Conservation (phyloP, 2,888 invertebrate species). For the Girardia tigrina region DNA sequence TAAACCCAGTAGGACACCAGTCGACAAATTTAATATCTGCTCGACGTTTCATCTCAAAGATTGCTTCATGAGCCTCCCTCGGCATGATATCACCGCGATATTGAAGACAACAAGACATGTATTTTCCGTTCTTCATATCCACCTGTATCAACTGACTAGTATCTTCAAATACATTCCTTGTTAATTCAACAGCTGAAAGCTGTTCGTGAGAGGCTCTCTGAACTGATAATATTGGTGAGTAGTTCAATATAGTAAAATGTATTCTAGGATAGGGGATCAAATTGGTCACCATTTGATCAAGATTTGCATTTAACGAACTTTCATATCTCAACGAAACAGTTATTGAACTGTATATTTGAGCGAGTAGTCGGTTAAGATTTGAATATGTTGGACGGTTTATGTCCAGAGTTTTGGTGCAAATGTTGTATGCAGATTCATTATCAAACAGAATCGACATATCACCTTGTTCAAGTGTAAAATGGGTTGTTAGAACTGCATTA, state of each 20-base stretch:
- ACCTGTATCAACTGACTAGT: conserved; percentile 42
- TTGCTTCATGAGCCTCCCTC: conserved; percentile 43
- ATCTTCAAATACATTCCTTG: conserved; percentile 43
- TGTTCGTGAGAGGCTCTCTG: conserved; percentile 44
- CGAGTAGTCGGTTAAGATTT: conserved; percentile 77
- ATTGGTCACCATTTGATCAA: conserved; percentile 52
- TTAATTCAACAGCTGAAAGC: conserved; percentile 42
- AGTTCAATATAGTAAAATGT: conserved; percentile 70
- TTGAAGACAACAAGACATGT: conserved; percentile 40
- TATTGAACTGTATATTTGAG: conserved; percentile 59
- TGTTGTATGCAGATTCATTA: conserved; percentile 46
- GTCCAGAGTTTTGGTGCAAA: conserved; percentile 62
- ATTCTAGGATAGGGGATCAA: conserved; percentile 55
- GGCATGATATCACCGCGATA: conserved; percentile 40
- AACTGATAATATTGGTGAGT: conserved; percentile 50
- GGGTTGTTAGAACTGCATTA: conserved; percentile 82
- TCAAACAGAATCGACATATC: conserved; percentile 62
- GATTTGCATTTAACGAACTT: conserved; percentile 52
- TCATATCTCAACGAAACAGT: conserved; percentile 51
- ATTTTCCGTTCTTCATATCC: conserved; percentile 39
- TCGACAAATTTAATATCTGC: conserved; percentile 64
- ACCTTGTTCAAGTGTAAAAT: conserved; percentile 78
- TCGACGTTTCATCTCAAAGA: conserved; percentile 73
- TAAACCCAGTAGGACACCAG: conserved; percentile 70
- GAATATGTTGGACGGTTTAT: conserved; percentile 72